Base-by-base conservation (phyloP, 2,888 invertebrate species). In the Camptogramma bilineatum region DNA sequence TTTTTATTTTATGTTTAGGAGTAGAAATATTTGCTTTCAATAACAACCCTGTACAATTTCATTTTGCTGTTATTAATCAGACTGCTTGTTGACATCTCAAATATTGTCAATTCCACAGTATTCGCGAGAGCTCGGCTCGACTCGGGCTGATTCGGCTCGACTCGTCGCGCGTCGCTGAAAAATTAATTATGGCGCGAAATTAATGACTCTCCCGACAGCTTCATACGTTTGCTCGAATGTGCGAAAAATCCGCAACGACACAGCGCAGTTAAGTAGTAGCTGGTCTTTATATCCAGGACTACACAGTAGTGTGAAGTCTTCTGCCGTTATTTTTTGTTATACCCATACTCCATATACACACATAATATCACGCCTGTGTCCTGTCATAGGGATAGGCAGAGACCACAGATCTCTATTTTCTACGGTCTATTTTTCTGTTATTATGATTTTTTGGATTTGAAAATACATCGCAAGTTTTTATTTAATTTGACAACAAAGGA, bases 151-250 rank as follows among this genome's bases (percentile, higher is more conserved):
- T 8, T 28, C 39, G 42, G 42, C 44, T 17, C 16, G 16, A 7
- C 16, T 16, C 44, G 44, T 5, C 42, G 8, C 31, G 17, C 17
- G 54, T 44, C 44, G 61, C 19, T 46, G 52, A 24, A 1, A 21
- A 47, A 57, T 62, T 57, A 57, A 62, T 62, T 34, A 62, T 57
- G 56, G 24, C 13, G 47, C 47, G 39, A 42, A 57, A 62, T 62
- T 46, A 62, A 62, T 57, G 46, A 28, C 44, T 50, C 46, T 52
- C 44, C 47, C 47, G 62, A 57, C 62, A 57, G 62, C 52, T 62
- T 44, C 56, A 57, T 52, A 52, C 62, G 62, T 46, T 56, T 13
- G 21, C 9, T 18, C 17, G 54, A 57, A 56, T 52, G 55, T 56
- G 55, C 51, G 17, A 17, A 47, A 62, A 57, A 52, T 56, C 55